Percentiles rank a stretch among this genome's conserved stretches.
These are phyloP conservation scores for Echinarachnius parma DNA, from an alignment of 53 echinoderm and acorn worm species.

Conservation along the genomic window DNA sequence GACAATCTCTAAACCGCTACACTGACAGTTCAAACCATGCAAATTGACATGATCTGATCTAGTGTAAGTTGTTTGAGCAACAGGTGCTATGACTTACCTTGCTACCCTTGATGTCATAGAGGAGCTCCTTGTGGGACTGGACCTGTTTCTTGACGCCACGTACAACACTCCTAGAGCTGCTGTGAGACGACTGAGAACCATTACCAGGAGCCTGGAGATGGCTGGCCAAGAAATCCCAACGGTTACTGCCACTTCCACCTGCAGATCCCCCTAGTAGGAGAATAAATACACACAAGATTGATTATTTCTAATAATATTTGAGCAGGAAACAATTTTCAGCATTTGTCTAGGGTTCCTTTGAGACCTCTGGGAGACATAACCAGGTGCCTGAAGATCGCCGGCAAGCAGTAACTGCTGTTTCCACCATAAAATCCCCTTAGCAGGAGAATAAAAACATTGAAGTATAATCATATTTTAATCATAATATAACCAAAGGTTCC, in stretches of 20 bases:
- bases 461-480: no score
- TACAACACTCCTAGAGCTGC: slow-evolving; percentile 53
- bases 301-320: no score
- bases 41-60: neutral
- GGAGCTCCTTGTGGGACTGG: slow-evolving; percentile 84
- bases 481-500: no score
- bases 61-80: neutral
- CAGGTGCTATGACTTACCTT: slow-evolving; percentile 37
- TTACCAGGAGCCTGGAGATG: slow-evolving; percentile 51
- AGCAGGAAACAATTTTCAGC: no score
- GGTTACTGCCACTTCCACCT: slow-evolving; percentile 24
- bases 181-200: slow-evolving; percentile 10
- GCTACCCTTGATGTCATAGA: slow-evolving; percentile 51
- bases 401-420: no score
- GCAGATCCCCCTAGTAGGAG: slow-evolving; percentile 1
- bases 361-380: no score
- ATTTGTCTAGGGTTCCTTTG: no score
- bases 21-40: neutral
- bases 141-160: slow-evolving; percentile 88
- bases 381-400: no score
- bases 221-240: slow-evolving; percentile 91
- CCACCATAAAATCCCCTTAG: no score
- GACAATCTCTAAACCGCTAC: no score
- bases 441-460: no score
- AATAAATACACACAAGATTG: neutral